phyloP scores from a whole-genome alignment of 2,797 vertebrate genomes.

The Tamandua tetradactyla region DNA sequence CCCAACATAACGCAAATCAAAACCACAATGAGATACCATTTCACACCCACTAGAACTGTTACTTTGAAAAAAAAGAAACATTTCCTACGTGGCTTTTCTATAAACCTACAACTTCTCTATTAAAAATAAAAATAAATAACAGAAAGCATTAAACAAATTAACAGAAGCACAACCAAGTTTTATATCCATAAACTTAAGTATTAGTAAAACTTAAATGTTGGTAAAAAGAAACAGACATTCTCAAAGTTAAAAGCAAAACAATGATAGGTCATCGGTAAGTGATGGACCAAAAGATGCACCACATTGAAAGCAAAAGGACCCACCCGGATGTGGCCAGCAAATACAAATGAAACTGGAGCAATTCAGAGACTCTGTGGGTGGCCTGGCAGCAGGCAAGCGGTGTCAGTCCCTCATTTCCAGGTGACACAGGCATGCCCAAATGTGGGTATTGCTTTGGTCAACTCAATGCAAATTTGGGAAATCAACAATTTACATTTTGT shows the following conservation, averaged over 20 bases:
- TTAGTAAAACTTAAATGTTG: no score
- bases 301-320: slow-evolving; percentile 29
- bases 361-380: background rate
- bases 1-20: no score
- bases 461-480: background rate
- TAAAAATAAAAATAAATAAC: background rate
- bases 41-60: no score
- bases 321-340: background rate
- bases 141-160: background rate
- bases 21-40: no score
- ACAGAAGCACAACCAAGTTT: background rate
- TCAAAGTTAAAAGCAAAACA: slow-evolving; percentile 15
- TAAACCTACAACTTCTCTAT: no score
- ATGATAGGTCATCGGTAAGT: background rate
- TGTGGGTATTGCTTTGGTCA: background rate
- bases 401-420: background rate
- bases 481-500: background rate
- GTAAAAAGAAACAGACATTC: slow-evolving; percentile 4
- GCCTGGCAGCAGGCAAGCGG: background rate
- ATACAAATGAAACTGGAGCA: background rate
- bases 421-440: background rate
- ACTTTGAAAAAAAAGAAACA: no score
- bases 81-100: no score
- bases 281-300: background rate
- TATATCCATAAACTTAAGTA: background rate